These are phyloP conservation scores for Channa striata DNA, from an alignment of 2,797 vertebrate species.

Conservation along the genomic window DNA sequence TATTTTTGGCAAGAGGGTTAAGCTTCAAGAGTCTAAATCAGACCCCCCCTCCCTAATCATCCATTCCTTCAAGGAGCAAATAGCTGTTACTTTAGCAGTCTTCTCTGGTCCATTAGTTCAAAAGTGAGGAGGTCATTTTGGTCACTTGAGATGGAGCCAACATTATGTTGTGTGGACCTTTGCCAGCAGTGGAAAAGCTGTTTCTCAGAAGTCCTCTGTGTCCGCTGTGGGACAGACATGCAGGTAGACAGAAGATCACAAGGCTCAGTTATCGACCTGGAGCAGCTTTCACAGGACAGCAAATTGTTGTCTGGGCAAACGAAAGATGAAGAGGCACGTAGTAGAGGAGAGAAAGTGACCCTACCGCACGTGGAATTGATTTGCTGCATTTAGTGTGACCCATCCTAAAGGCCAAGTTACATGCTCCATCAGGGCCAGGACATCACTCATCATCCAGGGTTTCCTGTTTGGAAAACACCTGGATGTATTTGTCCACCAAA, in stretches of 20 bases:
- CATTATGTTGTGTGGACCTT: slow-evolving; percentile 36
- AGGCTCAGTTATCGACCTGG: slow-evolving; percentile 43
- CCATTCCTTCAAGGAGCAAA: slow-evolving; percentile 47
- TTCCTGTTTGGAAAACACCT: no score
- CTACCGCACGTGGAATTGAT: slow-evolving; percentile 57
- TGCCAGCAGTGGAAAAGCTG: slow-evolving; percentile 36
- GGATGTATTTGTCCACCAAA: neutral
- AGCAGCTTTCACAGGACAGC: slow-evolving; percentile 34
- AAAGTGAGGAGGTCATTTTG: slow-evolving; percentile 61
- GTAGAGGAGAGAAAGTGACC: slow-evolving; percentile 45
- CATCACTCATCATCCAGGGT: no score
- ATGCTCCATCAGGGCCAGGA: no score
- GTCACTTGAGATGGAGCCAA: slow-evolving; percentile 61
- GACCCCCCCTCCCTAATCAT: slow-evolving; percentile 20
- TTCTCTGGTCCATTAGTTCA: slow-evolving; percentile 60
- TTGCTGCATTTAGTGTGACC: slow-evolving; percentile 31
- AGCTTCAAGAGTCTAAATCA: slow-evolving; percentile 50
- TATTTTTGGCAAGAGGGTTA: slow-evolving; percentile 44
- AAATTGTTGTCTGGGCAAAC: slow-evolving; percentile 34
- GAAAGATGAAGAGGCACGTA: slow-evolving; percentile 2
- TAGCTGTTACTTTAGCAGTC: slow-evolving; percentile 41
- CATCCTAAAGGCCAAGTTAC: no score
- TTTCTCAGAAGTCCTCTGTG: slow-evolving; percentile 26
- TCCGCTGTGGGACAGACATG: slow-evolving; percentile 29
- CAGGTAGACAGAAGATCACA: slow-evolving; percentile 42